Base-by-base conservation (phyloP, 2,113 vertebrate species). In the Gambusia holbrooki region DNA sequence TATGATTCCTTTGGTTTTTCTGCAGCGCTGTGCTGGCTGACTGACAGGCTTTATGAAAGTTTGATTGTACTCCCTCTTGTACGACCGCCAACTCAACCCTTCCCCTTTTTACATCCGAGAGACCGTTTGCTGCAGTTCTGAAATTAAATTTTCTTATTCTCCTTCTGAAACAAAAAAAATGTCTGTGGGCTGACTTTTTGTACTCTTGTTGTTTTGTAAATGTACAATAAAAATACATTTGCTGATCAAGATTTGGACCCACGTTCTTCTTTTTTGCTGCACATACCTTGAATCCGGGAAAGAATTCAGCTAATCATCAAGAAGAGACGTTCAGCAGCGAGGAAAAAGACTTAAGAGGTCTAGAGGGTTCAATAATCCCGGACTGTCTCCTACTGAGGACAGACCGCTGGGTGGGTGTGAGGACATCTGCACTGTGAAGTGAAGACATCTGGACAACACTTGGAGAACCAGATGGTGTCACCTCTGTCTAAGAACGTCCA, bases 191-290 rank as follows among this genome's bases (percentile, higher is more conserved):
- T 92, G 91, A 93, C 88, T 94, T 93, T 92, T 94, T 93, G 93
- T 95, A 95, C 94, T 92, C 93, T 92, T 92, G 92, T 93, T 92
- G 94, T 95, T 95, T 95, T 95, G 93, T 94, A 94, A 93, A 94
- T 93, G 93, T 94, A 90, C 86, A 95, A 92, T 94, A 94, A 94
- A 94, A 94, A 92, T 85, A 88, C 87, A 94, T 94, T 94, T 94
- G 92, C 87, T 92, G 91, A 95, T 76, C 66, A 74, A 32, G 1
- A 0, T n/a, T 51, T 25, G 0, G 1, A 25, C 5, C 5, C 17
- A 17, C 17, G 4, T 58, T 65, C 17, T 58, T 15, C 48, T 65
- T 60, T 45, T 1, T 29, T 3, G 35, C 10, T 19, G 14, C 19
- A 48, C 4, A 19, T 5, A 19, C 4, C 17, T 1, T 48, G 45